Conservation (phyloP, 1,140 invertebrate species). For the Drosophila cardini region DNA sequence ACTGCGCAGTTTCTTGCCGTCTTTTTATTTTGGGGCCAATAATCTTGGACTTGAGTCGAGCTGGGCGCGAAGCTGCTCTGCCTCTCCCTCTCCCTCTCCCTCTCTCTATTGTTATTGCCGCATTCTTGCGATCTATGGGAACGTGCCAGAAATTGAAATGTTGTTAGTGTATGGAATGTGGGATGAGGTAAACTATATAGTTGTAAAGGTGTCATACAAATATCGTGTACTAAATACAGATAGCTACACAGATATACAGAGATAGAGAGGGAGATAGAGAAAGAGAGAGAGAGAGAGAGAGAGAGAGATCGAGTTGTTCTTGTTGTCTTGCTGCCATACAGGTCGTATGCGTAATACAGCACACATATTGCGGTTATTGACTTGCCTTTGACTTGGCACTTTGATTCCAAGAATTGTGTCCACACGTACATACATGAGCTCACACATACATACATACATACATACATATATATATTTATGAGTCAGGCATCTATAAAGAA, state of each 20-base stretch:
- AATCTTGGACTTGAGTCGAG: slow-evolving; percentile 50
- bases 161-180: slow-evolving; percentile 27
- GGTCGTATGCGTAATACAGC: slow-evolving; percentile 69
- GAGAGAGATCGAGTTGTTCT: slow-evolving; percentile 21
- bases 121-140: slow-evolving; percentile 52
- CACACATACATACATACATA: slow-evolving; percentile 21
- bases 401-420: slow-evolving; percentile 54
- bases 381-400: slow-evolving; percentile 40
- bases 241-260: background rate
- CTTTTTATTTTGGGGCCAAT: slow-evolving; percentile 57
- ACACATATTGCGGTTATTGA: slow-evolving; percentile 55
- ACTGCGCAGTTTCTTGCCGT: slow-evolving; percentile 65
- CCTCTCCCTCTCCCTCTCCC: background rate
- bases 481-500: slow-evolving; percentile 23
- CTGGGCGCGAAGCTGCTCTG: slow-evolving; percentile 31
- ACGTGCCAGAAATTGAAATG: slow-evolving; percentile 70
- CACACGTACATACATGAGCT: slow-evolving; percentile 51
- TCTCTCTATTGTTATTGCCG: slow-evolving; percentile 24
- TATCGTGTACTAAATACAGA: slow-evolving; percentile 13
- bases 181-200: slow-evolving; percentile 33
- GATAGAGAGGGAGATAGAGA: background rate
- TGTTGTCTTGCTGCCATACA: slow-evolving; percentile 24
- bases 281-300: background rate
- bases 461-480: slow-evolving; percentile 7
- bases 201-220: slow-evolving; percentile 31